Evolutionary conservation across 2,888 invertebrate genomes (phyloP), one percentile per base, ranked within the genome.

Genomic region (Dromius quadrimaculatus): DNA sequence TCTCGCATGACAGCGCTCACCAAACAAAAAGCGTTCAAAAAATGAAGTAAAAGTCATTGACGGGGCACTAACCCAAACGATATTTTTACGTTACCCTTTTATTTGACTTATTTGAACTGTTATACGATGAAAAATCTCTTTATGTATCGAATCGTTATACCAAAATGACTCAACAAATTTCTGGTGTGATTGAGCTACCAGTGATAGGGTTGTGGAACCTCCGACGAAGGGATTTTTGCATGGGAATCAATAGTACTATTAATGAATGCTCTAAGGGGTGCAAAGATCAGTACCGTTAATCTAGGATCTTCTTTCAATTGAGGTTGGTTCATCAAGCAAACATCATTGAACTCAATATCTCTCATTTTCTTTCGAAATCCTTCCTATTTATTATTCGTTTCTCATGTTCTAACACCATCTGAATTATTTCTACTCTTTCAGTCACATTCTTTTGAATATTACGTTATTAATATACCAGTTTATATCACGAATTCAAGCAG

Each of bases 61-160:
- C 63, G 50, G 47, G 47, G 50, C 47, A 64, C 43, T 45, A 45
- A 43, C 41, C 63, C 41, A 23, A 34, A 63, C 41, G 47, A 64
- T 34, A 47, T 50, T 47, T 63, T 17, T n/a, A 32, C 50, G 47
- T 59, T 64, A 64, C 64, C 64, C 64, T 64, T 64, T 64, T 64
- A 64, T 64, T 64, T 64, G 64, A 36, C 64, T 47, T 64, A 64
- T 64, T 64, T 64, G 19, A 64, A 38, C 32, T 15, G 19, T 20
- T 43, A 9, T 28, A 11, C 43, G 15, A 23, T 41, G 43, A 45
- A 63, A 63, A 43, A 43, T 59, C 59, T 59, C 36, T 59, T 59
- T 59, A 36, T 59, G 36, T 36, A 19, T 19, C n/a, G 36, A 59
- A 34, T 59, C 59, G 59, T 59, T 59, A 59, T 59, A 34, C 11